Percentiles rank a stretch among this genome's conserved stretches.
These are phyloP conservation scores for Limnephilus marmoratus DNA, from an alignment of 2,888 invertebrate genomes.

Conservation along the genomic window DNA sequence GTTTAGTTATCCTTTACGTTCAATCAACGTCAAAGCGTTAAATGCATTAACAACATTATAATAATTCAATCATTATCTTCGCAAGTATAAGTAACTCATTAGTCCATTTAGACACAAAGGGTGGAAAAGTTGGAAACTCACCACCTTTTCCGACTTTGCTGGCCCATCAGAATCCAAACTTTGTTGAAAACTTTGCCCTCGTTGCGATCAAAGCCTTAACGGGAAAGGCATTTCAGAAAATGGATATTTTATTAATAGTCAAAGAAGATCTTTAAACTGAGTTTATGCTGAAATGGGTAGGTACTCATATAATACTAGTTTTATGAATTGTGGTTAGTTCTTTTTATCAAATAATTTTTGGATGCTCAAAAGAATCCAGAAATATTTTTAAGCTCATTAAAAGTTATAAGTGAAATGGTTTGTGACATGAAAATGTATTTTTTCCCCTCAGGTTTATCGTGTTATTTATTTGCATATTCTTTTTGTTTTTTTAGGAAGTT, in stretches of 20 bases:
- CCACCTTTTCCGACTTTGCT: conserved; percentile 14
- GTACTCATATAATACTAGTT: neutral
- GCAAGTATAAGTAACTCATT: neutral
- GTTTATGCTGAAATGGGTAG: neutral
- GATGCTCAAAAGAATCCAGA: too few species aligned
- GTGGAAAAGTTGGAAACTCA: conserved; percentile 23
- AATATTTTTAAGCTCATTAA: too few species aligned
- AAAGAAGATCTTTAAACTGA: neutral
- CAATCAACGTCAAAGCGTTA: neutral
- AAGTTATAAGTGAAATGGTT: too few species aligned
- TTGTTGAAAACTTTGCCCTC: conserved; percentile 23
- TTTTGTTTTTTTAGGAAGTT: too few species aligned
- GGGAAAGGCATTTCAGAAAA: conserved; percentile 1
- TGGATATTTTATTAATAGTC: conserved; percentile 4
- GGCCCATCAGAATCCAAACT: conserved; percentile 30
- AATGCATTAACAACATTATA: neutral
- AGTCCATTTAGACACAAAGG: conserved; percentile 9
- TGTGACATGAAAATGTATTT: too few species aligned
- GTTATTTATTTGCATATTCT: too few species aligned
- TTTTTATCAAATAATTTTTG: too few species aligned
- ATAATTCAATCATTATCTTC: neutral
- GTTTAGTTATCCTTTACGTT: neutral
- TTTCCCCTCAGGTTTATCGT: too few species aligned
- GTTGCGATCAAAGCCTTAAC: neutral
- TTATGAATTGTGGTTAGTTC: too few species aligned